Percentiles rank a stretch among this genome's conserved stretches.
phyloP scores from a whole-genome alignment of 2,888 invertebrate species.

The Lithosia quadra region DNA sequence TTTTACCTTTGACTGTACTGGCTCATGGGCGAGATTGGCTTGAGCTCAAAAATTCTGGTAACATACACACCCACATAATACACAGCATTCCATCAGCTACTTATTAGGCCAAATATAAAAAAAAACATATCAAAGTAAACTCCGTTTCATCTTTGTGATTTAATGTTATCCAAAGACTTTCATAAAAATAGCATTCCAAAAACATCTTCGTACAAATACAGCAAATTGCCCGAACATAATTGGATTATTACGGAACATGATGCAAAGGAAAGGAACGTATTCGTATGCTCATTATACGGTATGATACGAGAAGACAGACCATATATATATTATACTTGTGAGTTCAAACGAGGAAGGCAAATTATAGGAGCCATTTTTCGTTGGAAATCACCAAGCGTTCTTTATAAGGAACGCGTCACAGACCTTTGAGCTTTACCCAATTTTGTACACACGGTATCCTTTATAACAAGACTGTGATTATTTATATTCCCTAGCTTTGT shows the following conservation, averaged over 20 bases:
- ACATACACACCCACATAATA: too few species aligned
- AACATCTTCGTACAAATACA: background rate
- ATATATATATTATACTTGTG: conserved; percentile 44
- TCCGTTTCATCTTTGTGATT: background rate
- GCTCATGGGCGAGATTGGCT: too few species aligned
- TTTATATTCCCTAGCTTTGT: conserved; percentile 45
- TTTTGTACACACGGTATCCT: conserved; percentile 9
- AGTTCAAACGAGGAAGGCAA: conserved; percentile 45
- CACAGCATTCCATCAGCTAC: background rate
- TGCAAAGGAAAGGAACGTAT: conserved; percentile 23
- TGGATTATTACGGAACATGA: conserved; percentile 28
- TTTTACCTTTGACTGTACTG: too few species aligned
- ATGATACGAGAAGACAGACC: conserved; percentile 30
- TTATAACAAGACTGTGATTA: conserved; percentile 44
- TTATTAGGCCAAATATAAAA: background rate
- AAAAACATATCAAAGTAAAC: too few species aligned
- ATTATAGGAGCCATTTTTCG: conserved; percentile 49
- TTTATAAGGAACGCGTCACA: background rate
- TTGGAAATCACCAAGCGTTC: background rate
- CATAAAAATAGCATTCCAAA: background rate
- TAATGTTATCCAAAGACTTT: background rate
- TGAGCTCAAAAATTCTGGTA: too few species aligned
- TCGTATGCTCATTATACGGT: conserved; percentile 34
- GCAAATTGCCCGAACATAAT: conserved; percentile 15
- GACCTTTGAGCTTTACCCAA: conserved; percentile 8